Evolutionary conservation across 1,140 invertebrate genomes (phyloP).

Genomic region (Papilio aristodemus): DNA sequence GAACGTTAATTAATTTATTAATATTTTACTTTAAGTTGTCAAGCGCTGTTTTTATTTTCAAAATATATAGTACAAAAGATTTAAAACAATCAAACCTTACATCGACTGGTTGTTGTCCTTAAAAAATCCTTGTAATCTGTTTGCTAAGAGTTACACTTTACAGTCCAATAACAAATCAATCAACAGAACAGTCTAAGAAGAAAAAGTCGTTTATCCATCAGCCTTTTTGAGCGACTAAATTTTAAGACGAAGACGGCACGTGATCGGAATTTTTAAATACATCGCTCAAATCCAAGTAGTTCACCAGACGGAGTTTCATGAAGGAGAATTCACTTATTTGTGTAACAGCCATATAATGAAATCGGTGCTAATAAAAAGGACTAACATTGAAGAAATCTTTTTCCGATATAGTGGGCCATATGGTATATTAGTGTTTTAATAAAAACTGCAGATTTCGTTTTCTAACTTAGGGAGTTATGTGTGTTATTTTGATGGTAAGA

Average conservation of each 20-base stretch:
- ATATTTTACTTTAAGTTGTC: no score
- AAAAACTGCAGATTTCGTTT: neutral
- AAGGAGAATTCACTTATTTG: neutral
- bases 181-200: neutral
- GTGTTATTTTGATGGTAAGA: no score
- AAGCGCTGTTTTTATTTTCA: no score
- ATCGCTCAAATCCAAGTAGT: neutral
- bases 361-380: slow-evolving; percentile 1
- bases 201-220: neutral
- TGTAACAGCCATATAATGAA: slow-evolving; percentile 7
- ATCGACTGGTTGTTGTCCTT: neutral
- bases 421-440: neutral
- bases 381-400: slow-evolving; percentile 4
- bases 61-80: no score
- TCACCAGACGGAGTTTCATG: neutral
- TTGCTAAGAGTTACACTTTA: neutral
- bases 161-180: neutral
- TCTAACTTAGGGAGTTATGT: neutral
- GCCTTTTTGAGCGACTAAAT: neutral
- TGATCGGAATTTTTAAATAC: neutral
- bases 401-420: neutral
- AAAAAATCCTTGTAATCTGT: neutral
- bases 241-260: neutral
- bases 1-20: no score
- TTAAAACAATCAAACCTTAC: neutral